Conservation (phyloP, 2,888 invertebrate genomes). For the Toxonevra muliebris region DNA sequence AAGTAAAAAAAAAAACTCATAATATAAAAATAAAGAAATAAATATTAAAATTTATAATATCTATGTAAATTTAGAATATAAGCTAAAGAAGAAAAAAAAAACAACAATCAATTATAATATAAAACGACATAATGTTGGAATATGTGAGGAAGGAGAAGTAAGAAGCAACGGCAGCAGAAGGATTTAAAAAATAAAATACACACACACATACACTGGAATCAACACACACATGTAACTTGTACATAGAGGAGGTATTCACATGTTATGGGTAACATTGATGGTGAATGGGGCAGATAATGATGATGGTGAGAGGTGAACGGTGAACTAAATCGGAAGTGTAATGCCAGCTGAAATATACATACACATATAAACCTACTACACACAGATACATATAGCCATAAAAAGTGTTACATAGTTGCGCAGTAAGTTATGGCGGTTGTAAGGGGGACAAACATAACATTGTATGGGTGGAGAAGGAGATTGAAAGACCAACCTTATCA, state of each 20-base stretch:
- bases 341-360: background rate
- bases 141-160: background rate
- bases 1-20: slow-evolving; percentile 25
- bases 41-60: background rate
- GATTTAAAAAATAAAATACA: slow-evolving; percentile 3
- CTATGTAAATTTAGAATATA: slow-evolving; percentile 26
- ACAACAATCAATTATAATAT: slow-evolving; percentile 24
- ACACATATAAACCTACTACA: background rate
- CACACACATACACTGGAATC: background rate
- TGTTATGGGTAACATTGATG: no score
- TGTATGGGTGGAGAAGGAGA: no score
- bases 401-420: background rate
- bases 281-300: no score
- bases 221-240: background rate
- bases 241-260: background rate
- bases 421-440: no score
- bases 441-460: no score
- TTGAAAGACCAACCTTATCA: no score
- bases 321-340: background rate
- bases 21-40: slow-evolving; percentile 9
- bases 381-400: background rate
- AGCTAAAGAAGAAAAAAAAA: slow-evolving; percentile 14
- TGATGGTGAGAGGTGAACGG: no score
- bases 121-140: slow-evolving; percentile 32
- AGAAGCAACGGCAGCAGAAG: background rate